These are phyloP conservation scores for Anoplophora glabripennis DNA, from an alignment of 1,140 invertebrate species.

Conservation along the genomic window DNA sequence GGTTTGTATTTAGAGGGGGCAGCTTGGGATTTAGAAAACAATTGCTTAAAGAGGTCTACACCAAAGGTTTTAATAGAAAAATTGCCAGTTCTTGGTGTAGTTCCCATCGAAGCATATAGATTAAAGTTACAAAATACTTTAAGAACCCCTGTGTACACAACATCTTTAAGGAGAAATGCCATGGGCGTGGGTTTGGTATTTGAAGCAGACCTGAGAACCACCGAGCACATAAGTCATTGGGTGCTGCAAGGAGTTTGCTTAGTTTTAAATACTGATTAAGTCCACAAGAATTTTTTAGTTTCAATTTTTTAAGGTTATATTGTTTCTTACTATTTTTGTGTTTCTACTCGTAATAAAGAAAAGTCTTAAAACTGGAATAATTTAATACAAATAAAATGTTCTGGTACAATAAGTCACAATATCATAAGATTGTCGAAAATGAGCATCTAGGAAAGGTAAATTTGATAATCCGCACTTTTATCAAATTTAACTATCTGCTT, in stretches of 20 bases:
- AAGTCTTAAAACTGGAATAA: neutral
- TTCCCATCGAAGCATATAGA: constrained; percentile 81
- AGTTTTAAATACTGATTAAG: constrained; percentile 72
- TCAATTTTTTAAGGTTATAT: constrained; percentile 1
- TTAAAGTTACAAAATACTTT: constrained; percentile 85
- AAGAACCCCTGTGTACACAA: constrained; percentile 83
- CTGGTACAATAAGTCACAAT: constrained; percentile 34
- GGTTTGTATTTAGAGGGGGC: constrained; percentile 91
- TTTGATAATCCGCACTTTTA: constrained; percentile 35
- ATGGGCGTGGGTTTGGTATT: constrained; percentile 89
- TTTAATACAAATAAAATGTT: constrained; percentile 27
- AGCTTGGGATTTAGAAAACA: constrained; percentile 72
- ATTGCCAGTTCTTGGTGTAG: constrained; percentile 77
- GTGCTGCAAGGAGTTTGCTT: constrained; percentile 84
- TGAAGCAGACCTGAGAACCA: constrained; percentile 78
- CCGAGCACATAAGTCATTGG: constrained; percentile 81
- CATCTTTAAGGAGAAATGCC: constrained; percentile 76
- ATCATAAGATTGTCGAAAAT: constrained; percentile 13
- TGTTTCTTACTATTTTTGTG: neutral
- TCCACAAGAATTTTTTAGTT: neutral
- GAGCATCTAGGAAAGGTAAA: constrained; percentile 22
- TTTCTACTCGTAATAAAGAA: neutral
- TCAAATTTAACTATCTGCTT: constrained; percentile 6
- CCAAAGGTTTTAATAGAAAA: constrained; percentile 85
- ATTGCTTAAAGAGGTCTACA: constrained; percentile 69